phyloP scores from a whole-genome alignment of 2,797 vertebrate genomes.

The Picus viridis region DNA sequence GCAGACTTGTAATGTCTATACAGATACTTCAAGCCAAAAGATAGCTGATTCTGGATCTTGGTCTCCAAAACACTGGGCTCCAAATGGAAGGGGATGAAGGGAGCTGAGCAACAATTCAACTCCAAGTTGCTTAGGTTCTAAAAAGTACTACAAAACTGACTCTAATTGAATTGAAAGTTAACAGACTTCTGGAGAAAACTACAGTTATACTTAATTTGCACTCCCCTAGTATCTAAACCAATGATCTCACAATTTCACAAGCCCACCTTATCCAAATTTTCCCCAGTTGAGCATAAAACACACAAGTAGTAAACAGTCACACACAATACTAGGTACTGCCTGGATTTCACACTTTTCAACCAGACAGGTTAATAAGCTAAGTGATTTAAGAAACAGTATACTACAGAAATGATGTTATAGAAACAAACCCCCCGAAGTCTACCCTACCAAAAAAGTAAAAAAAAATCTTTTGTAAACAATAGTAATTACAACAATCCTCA shows the following conservation, averaged over 20 bases:
- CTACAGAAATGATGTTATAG: not conserved
- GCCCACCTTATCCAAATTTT: not conserved
- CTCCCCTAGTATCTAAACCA: not conserved
- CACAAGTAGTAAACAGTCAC: not conserved
- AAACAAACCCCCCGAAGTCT: not conserved
- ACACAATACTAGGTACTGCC: not conserved
- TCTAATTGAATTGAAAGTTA: not conserved
- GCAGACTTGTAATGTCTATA: not conserved
- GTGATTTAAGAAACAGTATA: not conserved
- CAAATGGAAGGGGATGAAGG: not conserved
- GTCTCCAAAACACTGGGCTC: not conserved
- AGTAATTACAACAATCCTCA: not conserved
- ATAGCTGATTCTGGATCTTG: not conserved
- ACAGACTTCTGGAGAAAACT: not conserved
- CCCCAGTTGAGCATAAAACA: not conserved
- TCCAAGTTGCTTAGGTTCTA: not conserved
- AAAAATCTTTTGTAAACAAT: accelerated
- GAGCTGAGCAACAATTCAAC: not conserved
- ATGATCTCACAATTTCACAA: not conserved
- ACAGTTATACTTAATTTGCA: not conserved
- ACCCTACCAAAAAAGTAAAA: not conserved
- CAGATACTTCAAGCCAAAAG: not conserved
- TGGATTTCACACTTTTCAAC: not conserved
- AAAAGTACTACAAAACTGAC: not conserved
- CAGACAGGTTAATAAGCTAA: not conserved